phyloP scores from a whole-genome alignment of 2,797 vertebrate species.

The Molossus molossus region DNA sequence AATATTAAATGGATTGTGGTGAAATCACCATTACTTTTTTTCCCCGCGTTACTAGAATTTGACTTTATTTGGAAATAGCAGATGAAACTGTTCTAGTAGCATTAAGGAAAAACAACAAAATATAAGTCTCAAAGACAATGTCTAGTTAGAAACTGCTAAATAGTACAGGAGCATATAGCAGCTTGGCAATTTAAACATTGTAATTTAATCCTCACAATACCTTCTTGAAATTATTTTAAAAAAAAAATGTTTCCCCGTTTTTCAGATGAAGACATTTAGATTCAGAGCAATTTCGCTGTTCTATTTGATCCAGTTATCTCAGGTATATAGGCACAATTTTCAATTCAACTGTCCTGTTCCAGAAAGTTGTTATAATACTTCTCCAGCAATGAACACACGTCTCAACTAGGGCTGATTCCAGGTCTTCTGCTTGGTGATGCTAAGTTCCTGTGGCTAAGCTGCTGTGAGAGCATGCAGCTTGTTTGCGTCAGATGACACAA shows the following conservation, averaged over 20 bases:
- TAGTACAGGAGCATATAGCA: background rate
- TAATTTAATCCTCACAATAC: background rate
- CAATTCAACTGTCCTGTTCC: background rate
- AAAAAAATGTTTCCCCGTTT: background rate
- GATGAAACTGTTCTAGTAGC: background rate
- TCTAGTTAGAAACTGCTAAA: background rate
- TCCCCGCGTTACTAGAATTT: background rate
- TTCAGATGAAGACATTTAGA: background rate
- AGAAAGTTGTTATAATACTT: background rate
- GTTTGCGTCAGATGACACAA: background rate
- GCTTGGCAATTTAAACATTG: background rate
- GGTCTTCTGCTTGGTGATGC: background rate
- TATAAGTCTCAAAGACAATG: background rate
- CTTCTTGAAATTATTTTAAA: background rate
- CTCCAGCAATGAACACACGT: background rate
- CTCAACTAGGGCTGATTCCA: background rate
- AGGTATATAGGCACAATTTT: background rate
- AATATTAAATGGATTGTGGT: background rate
- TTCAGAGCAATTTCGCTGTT: background rate
- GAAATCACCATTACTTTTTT: background rate
- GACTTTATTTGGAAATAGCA: background rate
- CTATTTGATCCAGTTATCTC: background rate
- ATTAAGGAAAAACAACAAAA: background rate
- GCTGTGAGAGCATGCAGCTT: background rate
- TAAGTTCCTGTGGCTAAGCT: background rate